Base-by-base conservation (phyloP, 2,113 vertebrate species). In the Kobus ellipsiprymnus region DNA sequence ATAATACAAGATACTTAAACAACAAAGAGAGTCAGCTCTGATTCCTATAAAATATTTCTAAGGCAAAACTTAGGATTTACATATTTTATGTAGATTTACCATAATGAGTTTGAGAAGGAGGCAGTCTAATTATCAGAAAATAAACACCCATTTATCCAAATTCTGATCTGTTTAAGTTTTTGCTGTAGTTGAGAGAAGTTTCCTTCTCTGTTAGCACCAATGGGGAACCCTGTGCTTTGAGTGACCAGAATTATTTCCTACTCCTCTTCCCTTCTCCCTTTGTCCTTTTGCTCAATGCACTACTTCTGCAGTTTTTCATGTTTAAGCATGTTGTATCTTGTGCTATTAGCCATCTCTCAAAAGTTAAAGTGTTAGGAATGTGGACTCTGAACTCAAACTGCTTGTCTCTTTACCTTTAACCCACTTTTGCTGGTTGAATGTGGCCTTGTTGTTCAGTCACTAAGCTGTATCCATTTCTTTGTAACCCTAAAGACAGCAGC, bases 361-460 rank as follows among this genome's bases (percentile, higher is more conserved):
- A 5, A 64, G 19, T 71, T 82, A 83, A 82, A 29, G 6, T 29
- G 46, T 55, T 62, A 55, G 77, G 77, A 82, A 40, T 46, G 40
- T 54, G 50, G 3, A 11, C 10, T 46, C 50, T 91, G 30, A 88
- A 33, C 80, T 95, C 46, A 59, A 80, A 50, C 23, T 27, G 21
- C 44, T 91, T 87, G 46, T 4, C 10, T 54, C 57, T 91, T 87
- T 80, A 46, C 60, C n/a, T 96, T 67, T 36, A 94, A 64, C 16
- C 12, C 1, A 9, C n/a, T n/a, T 80, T 92, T 90, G 40, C 21
- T 91, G 7, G 17, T 30, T 44, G 16, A 5, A 82, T 93, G 21
- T 83, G 2, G 23, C 6, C 23, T 48, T 93, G 71, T 27, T 77
- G 71, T 77, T 77, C 36, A 77, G 13, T 1, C 71, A 44, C 36